Evolutionary conservation across 2,888 invertebrate genomes (phyloP).

Genomic region (Cistogaster globosa): DNA sequence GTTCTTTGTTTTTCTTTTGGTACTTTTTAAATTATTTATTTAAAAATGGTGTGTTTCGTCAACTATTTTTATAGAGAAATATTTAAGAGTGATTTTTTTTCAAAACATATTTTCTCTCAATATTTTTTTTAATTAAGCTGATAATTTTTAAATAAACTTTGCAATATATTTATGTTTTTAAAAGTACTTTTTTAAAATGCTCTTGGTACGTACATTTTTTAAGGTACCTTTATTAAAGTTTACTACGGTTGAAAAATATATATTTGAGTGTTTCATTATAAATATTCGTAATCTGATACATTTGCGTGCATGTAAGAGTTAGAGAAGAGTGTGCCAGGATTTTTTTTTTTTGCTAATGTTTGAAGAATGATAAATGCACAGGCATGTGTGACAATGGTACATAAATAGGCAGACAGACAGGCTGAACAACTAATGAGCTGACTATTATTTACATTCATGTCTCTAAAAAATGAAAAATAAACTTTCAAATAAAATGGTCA

Average conservation of each 20-base stretch:
- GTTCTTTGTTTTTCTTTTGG: no score
- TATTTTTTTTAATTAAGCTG: no score
- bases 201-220: no score
- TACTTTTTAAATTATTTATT: no score
- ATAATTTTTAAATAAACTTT: no score
- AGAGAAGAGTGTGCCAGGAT: constrained; percentile 14
- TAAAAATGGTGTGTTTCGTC: no score
- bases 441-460: constrained; percentile 69
- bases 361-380: constrained; percentile 62
- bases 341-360: background rate
- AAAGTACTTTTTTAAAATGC: no score
- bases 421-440: constrained; percentile 63
- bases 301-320: background rate
- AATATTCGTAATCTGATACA: constrained; percentile 19
- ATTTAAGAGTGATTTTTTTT: no score
- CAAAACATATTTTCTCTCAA: no score
- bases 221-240: no score
- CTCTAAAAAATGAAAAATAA: constrained; percentile 44
- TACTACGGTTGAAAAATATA: background rate
- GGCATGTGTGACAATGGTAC: constrained; percentile 62
- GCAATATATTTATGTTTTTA: no score
- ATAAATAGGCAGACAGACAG: constrained; percentile 37
- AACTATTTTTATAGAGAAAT: no score
- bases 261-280: background rate
- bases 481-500: constrained; percentile 42